Base-by-base conservation (phyloP, 1,140 invertebrate species). In the Aphelenchoides besseyi region DNA sequence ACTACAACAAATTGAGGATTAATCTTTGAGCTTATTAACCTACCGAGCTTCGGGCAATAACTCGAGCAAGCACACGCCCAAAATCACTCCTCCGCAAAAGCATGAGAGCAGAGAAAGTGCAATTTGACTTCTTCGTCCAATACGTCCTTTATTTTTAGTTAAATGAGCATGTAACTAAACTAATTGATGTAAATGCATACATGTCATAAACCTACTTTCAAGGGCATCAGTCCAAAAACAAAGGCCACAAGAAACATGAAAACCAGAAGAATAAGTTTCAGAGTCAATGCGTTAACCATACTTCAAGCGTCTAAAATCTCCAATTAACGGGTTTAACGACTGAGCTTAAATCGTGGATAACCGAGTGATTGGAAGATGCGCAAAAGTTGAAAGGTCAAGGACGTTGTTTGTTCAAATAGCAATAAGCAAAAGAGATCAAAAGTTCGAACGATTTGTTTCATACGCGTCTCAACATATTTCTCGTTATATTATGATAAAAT, bases 11-110 rank as follows among this genome's bases (percentile, higher is more conserved):
- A 61, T 9, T 62, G 8, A 69, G 0, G 1, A 28, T 2, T 33
- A 36, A 70, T 16, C 1, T 3, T 2, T 26, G 0, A 5, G 2
- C 12, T 18, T 28, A 30, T 23, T 67, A 29, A 1, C 36, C 9
- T 36, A 72, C 67, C 35, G 1, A 18, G 71, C 71, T 28, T 72
- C 71, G 9, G 71, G 71, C 26, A 72, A 55, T 55, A 72, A 29
- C 3, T 72, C 71, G 16, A 72, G 8, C 23, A 72, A 55, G 36
- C 71, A 74, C 18, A 72, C 71, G 3, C 71, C 71, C 23, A 72
- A 36, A 30, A 72, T 74, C 12, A 72, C 71, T 2, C 71, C 71
- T 57, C 71, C 71, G 28, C 35, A 54, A 55, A 74, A 72, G 41
- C 71, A 72, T 1, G 71, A 74, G 16, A 72, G n/a, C 52, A 72